Evolutionary conservation across 2,888 invertebrate genomes (phyloP).

Genomic region (Polydesmus complanatus): DNA sequence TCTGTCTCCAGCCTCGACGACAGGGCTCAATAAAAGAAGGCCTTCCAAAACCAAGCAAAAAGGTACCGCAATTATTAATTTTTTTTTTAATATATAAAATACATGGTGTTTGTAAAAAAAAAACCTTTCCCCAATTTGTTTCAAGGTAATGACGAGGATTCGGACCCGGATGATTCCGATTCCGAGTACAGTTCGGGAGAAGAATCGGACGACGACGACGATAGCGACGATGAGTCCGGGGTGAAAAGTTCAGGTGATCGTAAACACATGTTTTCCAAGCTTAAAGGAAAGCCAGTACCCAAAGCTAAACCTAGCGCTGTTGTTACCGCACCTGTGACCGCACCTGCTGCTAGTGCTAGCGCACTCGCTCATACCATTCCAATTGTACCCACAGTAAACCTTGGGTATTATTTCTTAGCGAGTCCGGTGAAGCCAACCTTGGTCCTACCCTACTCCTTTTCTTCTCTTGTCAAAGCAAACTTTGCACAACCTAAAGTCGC

Average conservation of each 20-base stretch:
- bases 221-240: not conserved
- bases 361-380: slow-evolving; percentile 1
- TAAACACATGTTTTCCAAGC: not conserved
- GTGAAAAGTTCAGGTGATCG: not conserved
- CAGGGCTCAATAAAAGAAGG: slow-evolving; percentile 2
- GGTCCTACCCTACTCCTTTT: not conserved
- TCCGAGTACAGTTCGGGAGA: not conserved
- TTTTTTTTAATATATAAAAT: not conserved
- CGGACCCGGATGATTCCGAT: not conserved
- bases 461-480: not conserved
- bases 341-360: not conserved
- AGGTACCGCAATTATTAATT: not conserved
- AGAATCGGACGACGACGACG: not conserved
- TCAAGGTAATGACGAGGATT: too few species aligned
- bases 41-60: not conserved
- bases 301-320: not conserved
- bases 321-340: not conserved
- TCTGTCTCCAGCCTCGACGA: slow-evolving; percentile 2
- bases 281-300: not conserved
- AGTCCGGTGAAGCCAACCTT: slow-evolving; percentile 11
- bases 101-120: too few species aligned
- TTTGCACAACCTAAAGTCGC: not conserved
- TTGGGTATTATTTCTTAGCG: slow-evolving; percentile 12
- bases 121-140: too few species aligned
- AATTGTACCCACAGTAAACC: slow-evolving; percentile 13